A percentile compares a stretch with the other conserved stretches of the same genome.
phyloP scores from a whole-genome alignment of 2,888 invertebrate genomes.

The Monochamus alternatus region DNA sequence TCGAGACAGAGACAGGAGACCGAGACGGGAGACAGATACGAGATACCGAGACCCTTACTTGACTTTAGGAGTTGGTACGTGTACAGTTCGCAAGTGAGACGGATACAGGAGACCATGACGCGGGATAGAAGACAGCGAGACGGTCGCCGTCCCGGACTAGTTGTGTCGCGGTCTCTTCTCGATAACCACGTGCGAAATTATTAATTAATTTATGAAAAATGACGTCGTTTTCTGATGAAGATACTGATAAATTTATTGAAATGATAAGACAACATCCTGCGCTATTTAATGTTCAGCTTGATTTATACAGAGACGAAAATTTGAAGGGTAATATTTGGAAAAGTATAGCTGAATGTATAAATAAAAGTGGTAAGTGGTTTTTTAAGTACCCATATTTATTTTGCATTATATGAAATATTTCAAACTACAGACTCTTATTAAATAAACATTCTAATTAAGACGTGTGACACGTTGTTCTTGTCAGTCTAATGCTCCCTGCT shows the following conservation, averaged over 20 bases:
- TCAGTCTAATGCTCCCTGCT: background rate
- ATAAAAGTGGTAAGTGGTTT: background rate
- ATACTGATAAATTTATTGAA: background rate
- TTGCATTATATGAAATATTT: background rate
- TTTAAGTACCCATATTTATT: background rate
- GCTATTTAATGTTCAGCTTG: background rate
- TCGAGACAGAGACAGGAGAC: background rate
- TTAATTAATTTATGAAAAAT: background rate
- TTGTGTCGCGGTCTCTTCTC: background rate
- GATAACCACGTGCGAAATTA: background rate
- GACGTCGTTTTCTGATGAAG: background rate
- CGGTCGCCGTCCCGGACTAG: too few species aligned
- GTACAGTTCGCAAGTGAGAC: too few species aligned
- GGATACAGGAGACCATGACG: too few species aligned
- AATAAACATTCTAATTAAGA: background rate
- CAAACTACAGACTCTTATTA: background rate
- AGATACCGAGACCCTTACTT: too few species aligned
- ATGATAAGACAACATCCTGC: background rate
- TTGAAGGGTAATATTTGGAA: background rate
- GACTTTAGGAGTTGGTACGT: too few species aligned
- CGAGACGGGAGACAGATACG: too few species aligned
- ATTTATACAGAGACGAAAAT: background rate
- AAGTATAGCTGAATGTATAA: background rate
- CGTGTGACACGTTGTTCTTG: background rate
- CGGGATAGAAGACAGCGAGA: too few species aligned